Conservation (phyloP, 37 sponge, comb jelly and placozoan species). For the Tethya wilhelma region DNA sequence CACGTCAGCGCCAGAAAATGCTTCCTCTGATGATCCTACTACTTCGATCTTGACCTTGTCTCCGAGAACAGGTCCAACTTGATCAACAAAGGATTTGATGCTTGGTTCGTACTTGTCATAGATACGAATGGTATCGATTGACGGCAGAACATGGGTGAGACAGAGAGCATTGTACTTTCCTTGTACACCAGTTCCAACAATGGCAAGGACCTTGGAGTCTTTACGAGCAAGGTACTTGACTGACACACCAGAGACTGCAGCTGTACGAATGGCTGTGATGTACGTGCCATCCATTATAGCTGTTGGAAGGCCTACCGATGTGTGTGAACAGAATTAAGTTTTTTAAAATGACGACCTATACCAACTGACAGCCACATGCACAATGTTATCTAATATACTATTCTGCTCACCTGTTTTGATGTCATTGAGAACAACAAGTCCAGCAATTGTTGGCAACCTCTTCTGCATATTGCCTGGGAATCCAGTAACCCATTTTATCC, state of each 20-base stretch:
- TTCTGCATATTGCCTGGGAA: conserved; percentile 34
- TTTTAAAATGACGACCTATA: neutral
- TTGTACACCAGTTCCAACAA: conserved; percentile 46
- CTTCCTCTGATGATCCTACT: conserved; percentile 2
- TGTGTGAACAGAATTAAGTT: too few relatives aligned
- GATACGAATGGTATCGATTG: conserved; percentile 16
- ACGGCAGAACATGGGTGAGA: conserved; percentile 1
- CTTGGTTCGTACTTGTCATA: conserved; percentile 33
- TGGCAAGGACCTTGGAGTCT: conserved; percentile 30
- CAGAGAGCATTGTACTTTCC: conserved; percentile 39
- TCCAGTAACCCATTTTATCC: conserved; percentile 51
- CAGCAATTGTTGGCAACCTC: conserved; percentile 23
- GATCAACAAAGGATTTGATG: neutral
- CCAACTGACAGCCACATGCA: neutral
- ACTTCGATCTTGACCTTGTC: conserved; percentile 5
- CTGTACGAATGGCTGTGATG: conserved; percentile 49
- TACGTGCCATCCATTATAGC: conserved; percentile 49
- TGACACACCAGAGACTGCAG: conserved; percentile 30
- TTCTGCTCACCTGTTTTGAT: conserved; percentile 9
- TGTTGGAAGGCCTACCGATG: conserved; percentile 24
- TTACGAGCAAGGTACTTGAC: conserved; percentile 9
- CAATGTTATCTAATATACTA: too few relatives aligned
- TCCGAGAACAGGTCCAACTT: neutral
- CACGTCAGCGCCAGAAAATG: conserved; percentile 29
- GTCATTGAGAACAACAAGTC: conserved; percentile 38